Base-by-base conservation (phyloP, 2,888 invertebrate genomes). In the Teleiodes luculella region DNA sequence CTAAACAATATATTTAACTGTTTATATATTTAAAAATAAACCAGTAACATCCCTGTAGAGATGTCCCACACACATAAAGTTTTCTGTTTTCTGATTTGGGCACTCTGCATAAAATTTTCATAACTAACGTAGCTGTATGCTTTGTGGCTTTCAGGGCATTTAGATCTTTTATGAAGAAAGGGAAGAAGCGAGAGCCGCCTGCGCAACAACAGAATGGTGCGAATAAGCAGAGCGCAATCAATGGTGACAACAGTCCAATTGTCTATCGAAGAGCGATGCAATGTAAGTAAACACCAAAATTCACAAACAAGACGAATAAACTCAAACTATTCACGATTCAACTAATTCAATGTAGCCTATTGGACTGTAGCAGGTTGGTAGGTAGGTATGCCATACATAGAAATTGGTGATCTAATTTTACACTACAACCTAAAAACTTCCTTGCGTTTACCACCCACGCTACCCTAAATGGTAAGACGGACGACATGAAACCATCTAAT, bases 81-180 rank as follows among this genome's bases (percentile, higher is more conserved):
- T n/a, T n/a, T n/a, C n/a, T n/a, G n/a, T n/a, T 31, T 31, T 31
- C 31, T 31, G 6, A 1, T 31, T 10, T 31, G 13, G 36, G 13
- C 36, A 11, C 36, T 13, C n/a, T n/a, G 8, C 39, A 39, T 16
- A 14, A 20, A 20, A 6, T 20, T 10, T 36, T n/a, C n/a, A n/a
- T n/a, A n/a, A n/a, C n/a, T n/a, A 36, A 36, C 41, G 1, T 11
- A 41, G 8, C n/a, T n/a, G n/a, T 33, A 6, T 24, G 11, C 24
- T 43, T 28, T 28, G n/a, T 54, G 43, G 53, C 56, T 85, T 86
- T 41, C 84, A 90, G 90, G 90, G 84, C 87, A 20, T 74, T 90
- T 48, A 74, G 86, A 55, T 90, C 90, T 35, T 90, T 90, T 62
- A 87, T 89, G 83, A 87, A 78, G 65, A 90, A 90, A 67, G 88